These are phyloP conservation scores for Drosophila imparisetae DNA, from an alignment of 2,888 invertebrate species.

Conservation along the genomic window DNA sequence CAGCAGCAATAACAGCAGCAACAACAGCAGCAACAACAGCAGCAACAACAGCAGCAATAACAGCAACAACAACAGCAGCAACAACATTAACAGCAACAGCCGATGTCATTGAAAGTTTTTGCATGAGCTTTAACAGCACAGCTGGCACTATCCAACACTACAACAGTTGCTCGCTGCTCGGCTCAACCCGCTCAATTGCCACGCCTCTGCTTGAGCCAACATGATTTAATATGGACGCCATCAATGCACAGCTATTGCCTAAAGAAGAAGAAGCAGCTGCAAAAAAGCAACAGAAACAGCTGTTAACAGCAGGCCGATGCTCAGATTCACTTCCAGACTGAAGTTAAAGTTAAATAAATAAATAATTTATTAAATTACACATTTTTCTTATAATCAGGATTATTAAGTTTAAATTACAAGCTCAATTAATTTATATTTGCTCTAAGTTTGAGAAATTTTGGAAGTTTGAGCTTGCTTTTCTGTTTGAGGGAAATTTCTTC, in stretches of 20 bases:
- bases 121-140: slow-evolving; percentile 44
- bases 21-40: slow-evolving; percentile 38
- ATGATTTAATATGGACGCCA: slow-evolving; percentile 68
- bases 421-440: not conserved
- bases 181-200: not conserved
- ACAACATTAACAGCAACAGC: slow-evolving; percentile 13
- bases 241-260: slow-evolving; percentile 40
- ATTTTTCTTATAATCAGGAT: not conserved
- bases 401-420: not conserved
- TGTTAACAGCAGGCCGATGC: slow-evolving; percentile 1
- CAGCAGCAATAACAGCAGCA: slow-evolving; percentile 22
- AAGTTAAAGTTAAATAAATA: not conserved
- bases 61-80: slow-evolving; percentile 50
- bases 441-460: not conserved
- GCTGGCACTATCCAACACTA: slow-evolving; percentile 19
- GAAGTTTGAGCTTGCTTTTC: not conserved
- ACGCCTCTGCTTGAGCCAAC: slow-evolving; percentile 6
- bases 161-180: slow-evolving; percentile 6
- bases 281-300: not conserved
- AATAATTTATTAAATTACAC: not conserved
- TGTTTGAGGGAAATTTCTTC: too few relatives aligned
- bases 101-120: slow-evolving; percentile 72
- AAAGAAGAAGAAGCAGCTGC: slow-evolving; percentile 10
- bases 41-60: slow-evolving; percentile 20
- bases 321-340: not conserved